Percentiles rank a stretch among this genome's conserved stretches.
phyloP scores from a whole-genome alignment of 1,140 invertebrate genomes.

The Macrostomum lignano region DNA sequence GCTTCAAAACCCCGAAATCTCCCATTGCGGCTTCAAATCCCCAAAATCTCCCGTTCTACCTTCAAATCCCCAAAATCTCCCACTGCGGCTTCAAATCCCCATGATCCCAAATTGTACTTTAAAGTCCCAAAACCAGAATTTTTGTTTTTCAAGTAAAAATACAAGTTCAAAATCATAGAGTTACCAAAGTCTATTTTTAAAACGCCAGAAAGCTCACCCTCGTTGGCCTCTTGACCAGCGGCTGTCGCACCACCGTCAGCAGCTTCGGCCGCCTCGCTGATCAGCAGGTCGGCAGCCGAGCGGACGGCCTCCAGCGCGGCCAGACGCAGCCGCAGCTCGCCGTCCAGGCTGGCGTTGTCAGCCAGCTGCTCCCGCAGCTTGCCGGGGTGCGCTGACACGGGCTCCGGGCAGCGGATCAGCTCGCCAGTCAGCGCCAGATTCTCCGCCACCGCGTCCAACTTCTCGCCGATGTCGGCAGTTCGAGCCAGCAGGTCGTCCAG shows the following conservation, averaged over 20 bases:
- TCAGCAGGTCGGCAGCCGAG: conserved; percentile 62
- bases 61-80: no score
- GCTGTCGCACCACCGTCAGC: no score
- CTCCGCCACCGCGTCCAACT: conserved; percentile 78
- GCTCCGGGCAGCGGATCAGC: conserved; percentile 52
- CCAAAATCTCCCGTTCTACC: no score
- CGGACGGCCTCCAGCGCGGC: conserved; percentile 68
- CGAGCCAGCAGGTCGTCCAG: conserved; percentile 60
- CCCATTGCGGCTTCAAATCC: no score
- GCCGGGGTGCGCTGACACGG: conserved; percentile 70
- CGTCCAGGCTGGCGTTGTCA: conserved; percentile 62
- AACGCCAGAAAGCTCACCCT: no score
- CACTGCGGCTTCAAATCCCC: no score
- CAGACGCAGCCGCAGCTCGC: conserved; percentile 61
- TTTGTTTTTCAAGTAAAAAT: no score
- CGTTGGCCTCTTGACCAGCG: conserved; percentile 34
- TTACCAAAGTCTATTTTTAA: no score
- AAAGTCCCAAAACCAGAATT: no score
- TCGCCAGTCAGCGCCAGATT: conserved; percentile 55
- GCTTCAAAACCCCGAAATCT: no score
- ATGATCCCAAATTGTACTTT: no score
- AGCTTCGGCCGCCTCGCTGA: conserved; percentile 59
- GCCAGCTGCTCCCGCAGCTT: conserved; percentile 73
- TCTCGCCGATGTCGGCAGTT: conserved; percentile 34
- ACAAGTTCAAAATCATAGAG: no score